These are phyloP conservation scores for Muntiacus muntjak DNA, from an alignment of 2,113 vertebrate genomes.

Conservation along the genomic window DNA sequence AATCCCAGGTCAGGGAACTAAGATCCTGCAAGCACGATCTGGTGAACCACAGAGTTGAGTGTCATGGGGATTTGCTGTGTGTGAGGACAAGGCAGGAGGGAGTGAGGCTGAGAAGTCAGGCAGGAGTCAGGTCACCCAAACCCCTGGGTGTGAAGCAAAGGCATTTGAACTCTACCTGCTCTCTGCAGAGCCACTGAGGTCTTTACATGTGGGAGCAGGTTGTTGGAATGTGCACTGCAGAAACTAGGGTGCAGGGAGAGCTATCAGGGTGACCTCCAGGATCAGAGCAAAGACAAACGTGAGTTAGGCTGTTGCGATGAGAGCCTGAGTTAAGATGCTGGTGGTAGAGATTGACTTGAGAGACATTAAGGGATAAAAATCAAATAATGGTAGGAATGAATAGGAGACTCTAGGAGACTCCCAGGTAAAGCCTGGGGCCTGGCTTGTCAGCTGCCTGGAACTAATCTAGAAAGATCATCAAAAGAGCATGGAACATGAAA, in stretches of 20 bases:
- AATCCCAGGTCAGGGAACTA: neutral
- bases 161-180: neutral
- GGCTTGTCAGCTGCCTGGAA: neutral
- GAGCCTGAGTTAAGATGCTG: neutral
- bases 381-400: neutral
- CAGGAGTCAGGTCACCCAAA: neutral
- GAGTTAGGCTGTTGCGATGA: neutral
- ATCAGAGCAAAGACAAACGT: neutral
- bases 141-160: neutral
- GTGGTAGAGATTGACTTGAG: neutral
- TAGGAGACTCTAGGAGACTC: neutral
- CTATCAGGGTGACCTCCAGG: neutral
- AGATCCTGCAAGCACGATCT: neutral
- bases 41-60: neutral
- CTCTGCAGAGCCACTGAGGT: rapidly evolving
- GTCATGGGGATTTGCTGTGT: neutral
- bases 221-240: neutral
- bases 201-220: neutral
- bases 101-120: neutral
- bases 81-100: neutral
- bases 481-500: neutral
- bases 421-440: neutral
- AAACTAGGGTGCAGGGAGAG: neutral
- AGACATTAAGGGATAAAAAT: neutral
- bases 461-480: neutral